These are phyloP conservation scores for Leiothrix lutea DNA, from an alignment of 2,113 vertebrate genomes.

Conservation along the genomic window DNA sequence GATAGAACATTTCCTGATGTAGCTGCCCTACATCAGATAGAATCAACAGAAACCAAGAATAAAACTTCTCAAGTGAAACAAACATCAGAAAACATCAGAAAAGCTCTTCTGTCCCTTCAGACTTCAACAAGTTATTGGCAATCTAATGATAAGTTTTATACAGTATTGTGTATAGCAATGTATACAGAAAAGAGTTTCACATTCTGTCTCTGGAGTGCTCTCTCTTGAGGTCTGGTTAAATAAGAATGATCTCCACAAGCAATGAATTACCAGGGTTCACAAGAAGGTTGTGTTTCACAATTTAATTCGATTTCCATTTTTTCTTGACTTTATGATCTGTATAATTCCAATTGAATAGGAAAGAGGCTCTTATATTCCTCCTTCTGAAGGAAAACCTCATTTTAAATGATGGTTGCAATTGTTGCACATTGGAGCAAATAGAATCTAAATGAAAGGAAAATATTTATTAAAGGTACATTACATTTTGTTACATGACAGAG, in stretches of 20 bases:
- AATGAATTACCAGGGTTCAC: conserved; percentile 49
- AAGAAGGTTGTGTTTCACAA: conserved; percentile 48
- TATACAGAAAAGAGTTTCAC: neutral
- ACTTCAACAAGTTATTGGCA: neutral
- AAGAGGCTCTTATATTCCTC: neutral
- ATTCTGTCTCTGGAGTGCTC: neutral
- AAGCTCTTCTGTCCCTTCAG: neutral
- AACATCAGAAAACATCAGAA: neutral
- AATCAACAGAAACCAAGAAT: neutral
- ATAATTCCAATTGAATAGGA: neutral
- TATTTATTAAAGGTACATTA: neutral
- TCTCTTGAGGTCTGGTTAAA: conserved; percentile 48
- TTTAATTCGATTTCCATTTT: conserved; percentile 35
- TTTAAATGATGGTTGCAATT: neutral
- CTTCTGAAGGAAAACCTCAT: neutral
- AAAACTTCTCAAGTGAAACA: neutral
- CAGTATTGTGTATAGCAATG: neutral
- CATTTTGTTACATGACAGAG: neutral
- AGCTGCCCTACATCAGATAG: neutral
- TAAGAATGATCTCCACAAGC: conserved; percentile 6
- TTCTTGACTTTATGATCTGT: neutral
- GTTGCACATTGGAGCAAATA: neutral
- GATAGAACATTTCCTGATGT: neutral
- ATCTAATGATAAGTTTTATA: neutral
- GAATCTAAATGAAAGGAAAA: neutral